These are phyloP conservation scores for Corythoichthys intestinalis DNA, from an alignment of 2,113 vertebrate species.

Conservation along the genomic window DNA sequence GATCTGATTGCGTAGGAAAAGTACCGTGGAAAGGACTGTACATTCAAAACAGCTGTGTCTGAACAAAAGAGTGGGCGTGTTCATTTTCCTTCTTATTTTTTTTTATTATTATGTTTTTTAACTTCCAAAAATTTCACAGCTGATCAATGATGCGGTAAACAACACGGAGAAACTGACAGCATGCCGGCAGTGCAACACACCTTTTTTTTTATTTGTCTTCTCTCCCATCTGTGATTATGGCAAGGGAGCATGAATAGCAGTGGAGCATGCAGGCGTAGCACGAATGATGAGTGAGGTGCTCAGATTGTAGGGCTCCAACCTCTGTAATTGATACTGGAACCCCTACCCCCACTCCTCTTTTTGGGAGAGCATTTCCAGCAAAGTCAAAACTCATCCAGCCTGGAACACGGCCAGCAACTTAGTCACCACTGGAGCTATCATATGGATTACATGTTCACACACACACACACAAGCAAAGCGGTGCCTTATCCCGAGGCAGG, in stretches of 20 bases:
- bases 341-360: constrained; percentile 12
- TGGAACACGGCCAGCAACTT: constrained; percentile 65
- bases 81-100: too few species aligned
- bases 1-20: constrained; percentile 26
- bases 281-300: constrained; percentile 52
- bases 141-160: constrained; percentile 11
- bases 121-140: constrained; percentile 10
- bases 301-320: constrained; percentile 55
- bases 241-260: constrained; percentile 33
- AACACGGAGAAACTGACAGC: constrained; percentile 14
- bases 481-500: constrained; percentile 37
- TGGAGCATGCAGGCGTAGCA: constrained; percentile 39
- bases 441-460: constrained; percentile 51
- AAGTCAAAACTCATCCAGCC: constrained; percentile 60
- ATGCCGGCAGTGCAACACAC: constrained; percentile 10
- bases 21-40: constrained; percentile 15
- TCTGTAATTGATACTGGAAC: constrained; percentile 64
- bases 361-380: constrained; percentile 44
- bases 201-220: background rate
- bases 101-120: background rate
- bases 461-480: constrained; percentile 26
- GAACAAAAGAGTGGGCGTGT: constrained; percentile 26
- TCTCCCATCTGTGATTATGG: constrained; percentile 18
- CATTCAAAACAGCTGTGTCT: constrained; percentile 48
- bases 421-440: constrained; percentile 72